Conservation (phyloP, 2,113 vertebrate genomes). For the Aphyosemion australe region DNA sequence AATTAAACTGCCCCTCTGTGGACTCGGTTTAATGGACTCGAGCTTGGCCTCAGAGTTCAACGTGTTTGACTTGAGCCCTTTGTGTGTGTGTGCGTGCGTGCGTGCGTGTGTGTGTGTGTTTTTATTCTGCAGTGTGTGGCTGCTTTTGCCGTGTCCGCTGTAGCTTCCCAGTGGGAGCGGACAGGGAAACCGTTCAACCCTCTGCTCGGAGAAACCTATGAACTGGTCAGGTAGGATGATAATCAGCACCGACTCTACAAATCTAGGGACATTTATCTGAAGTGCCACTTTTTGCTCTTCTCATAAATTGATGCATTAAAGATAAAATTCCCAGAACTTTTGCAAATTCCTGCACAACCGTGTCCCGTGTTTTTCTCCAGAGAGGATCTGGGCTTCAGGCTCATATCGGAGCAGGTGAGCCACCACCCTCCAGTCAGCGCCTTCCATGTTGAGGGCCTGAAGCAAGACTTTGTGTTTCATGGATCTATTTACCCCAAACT, state of each 20-base stretch:
- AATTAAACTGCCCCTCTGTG: not conserved
- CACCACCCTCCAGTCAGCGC: conserved; percentile 97
- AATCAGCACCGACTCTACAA: too few relatives aligned
- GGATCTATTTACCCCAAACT: conserved; percentile 98
- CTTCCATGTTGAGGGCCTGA: conserved; percentile 94
- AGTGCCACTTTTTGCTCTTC: too few relatives aligned
- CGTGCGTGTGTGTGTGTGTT: not conserved
- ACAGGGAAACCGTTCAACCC: conserved; percentile 99
- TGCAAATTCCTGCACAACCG: not conserved
- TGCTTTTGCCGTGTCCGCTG: conserved; percentile 95
- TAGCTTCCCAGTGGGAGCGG: conserved; percentile 97
- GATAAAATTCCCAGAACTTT: not conserved
- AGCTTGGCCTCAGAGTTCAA: not conserved
- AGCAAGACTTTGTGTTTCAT: conserved; percentile 94
- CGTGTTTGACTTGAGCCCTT: not conserved
- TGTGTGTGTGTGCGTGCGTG: conserved; percentile 1
- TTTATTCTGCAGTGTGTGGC: conserved; percentile 86
- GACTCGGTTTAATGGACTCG: not conserved
- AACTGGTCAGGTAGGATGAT: conserved; percentile 87
- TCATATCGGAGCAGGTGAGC: conserved; percentile 97
- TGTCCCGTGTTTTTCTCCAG: conserved; percentile 64
- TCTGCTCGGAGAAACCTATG: conserved; percentile 94
- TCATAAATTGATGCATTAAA: too few relatives aligned
- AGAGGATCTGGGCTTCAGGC: conserved; percentile 95
- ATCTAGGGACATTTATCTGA: too few relatives aligned